Conservation (phyloP, 2,113 vertebrate genomes). For the Melospiza georgiana region DNA sequence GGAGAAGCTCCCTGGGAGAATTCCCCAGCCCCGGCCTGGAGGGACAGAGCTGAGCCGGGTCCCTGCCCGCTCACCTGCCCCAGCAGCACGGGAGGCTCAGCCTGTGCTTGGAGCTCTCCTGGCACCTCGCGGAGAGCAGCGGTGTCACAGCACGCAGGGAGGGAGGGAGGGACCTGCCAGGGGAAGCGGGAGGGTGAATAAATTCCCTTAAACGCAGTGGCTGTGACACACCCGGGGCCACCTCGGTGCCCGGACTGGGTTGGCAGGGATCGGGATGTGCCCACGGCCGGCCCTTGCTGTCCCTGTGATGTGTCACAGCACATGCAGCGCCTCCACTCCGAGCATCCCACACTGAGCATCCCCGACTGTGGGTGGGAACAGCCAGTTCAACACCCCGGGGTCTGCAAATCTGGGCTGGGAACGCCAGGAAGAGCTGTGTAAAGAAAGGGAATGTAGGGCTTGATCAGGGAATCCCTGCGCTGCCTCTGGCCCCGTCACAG, state of each 20-base stretch:
- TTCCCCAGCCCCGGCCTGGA: background rate
- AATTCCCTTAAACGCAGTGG: background rate
- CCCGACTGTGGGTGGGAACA: accelerated
- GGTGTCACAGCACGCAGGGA: background rate
- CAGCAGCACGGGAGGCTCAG: background rate
- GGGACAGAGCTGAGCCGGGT: background rate
- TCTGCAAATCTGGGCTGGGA: background rate
- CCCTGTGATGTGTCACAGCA: background rate
- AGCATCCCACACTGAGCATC: background rate
- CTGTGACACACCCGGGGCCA: background rate
- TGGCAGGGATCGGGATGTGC: background rate
- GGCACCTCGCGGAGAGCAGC: conserved; percentile 59
- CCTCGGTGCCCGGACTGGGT: background rate
- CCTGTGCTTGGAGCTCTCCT: conserved; percentile 38
- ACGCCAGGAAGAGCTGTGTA: background rate
- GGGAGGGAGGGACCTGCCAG: background rate
- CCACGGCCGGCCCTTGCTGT: accelerated
- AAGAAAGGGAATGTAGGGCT: background rate
- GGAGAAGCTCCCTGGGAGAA: background rate
- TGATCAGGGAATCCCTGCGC: background rate
- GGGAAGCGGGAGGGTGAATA: background rate
- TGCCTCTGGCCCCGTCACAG: background rate
- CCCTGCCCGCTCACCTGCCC: background rate
- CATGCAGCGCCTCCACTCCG: too few relatives aligned
- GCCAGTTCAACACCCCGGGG: accelerated